A percentile compares a stretch with the other conserved stretches of the same genome.
phyloP scores from a whole-genome alignment of 2,888 invertebrate species.

The Parnassius orleans region DNA sequence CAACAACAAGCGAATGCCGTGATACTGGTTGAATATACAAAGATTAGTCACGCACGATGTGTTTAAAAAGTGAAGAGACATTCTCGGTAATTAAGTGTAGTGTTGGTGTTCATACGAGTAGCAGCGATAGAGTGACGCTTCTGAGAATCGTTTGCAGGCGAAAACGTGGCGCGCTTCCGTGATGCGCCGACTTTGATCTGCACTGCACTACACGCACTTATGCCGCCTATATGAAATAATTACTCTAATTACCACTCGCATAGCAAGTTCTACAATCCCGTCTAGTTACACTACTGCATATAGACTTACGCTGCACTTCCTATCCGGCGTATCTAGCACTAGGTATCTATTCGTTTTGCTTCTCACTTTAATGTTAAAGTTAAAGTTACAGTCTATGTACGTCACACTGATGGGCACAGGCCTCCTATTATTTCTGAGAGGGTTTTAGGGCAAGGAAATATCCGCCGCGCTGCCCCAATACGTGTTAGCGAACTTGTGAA shows the following conservation, averaged over 20 bases:
- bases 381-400: too few relatives aligned
- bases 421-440: too few relatives aligned
- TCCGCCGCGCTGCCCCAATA: too few relatives aligned
- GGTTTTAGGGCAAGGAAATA: too few relatives aligned
- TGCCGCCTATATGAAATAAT: constrained; percentile 5
- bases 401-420: too few relatives aligned
- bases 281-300: not conserved
- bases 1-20: too few relatives aligned
- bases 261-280: not conserved
- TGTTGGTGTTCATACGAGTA: not conserved
- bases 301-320: not conserved
- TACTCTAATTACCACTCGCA: constrained; percentile 16
- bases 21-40: not conserved
- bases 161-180: constrained; percentile 50
- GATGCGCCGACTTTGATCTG: constrained; percentile 26
- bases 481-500: too few relatives aligned
- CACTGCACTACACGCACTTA: constrained; percentile 4
- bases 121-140: constrained; percentile 33
- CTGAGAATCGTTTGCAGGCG: constrained; percentile 62
- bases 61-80: constrained; percentile 6
- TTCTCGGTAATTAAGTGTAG: constrained; percentile 7
- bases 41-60: not conserved
- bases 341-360: too few relatives aligned
- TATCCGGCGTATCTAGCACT: too few relatives aligned
- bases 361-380: too few relatives aligned